phyloP scores from a whole-genome alignment of 2,888 invertebrate species.

The Opisthograptis luteolata region DNA sequence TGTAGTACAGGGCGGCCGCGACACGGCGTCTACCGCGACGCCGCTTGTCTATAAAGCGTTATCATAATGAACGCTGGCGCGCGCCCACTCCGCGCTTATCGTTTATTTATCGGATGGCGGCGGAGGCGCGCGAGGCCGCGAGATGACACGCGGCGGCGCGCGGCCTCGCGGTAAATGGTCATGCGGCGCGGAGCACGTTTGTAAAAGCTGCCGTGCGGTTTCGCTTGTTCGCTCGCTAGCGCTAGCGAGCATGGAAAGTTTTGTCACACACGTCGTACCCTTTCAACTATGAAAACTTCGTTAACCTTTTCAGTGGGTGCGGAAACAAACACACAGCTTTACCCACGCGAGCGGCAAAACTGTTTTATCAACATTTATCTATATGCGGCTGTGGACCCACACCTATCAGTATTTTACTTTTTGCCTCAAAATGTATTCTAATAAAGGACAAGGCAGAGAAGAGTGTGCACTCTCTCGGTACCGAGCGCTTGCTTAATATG shows the following conservation, averaged over 20 bases:
- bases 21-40: neutral
- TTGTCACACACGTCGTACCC: neutral
- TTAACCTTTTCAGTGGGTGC: too few species aligned
- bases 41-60: too few species aligned
- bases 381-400: too few species aligned
- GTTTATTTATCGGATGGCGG: neutral
- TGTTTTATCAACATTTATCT: too few species aligned
- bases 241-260: neutral
- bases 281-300: neutral
- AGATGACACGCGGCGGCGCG: neutral
- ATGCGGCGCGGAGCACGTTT: conserved; percentile 16
- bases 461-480: too few species aligned
- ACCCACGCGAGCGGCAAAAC: too few species aligned
- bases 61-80: too few species aligned
- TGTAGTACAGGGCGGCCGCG: neutral
- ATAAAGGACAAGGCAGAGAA: too few species aligned
- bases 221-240: neutral
- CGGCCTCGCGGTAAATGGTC: conserved; percentile 12
- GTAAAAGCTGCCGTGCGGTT: conserved; percentile 12
- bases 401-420: too few species aligned
- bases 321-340: too few species aligned
- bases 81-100: neutral
- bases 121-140: neutral
- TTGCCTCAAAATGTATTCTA: too few species aligned
- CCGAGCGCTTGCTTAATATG: too few species aligned